Evolutionary conservation across 2,797 vertebrate genomes (phyloP).

Genomic region (Fringilla coelebs): DNA sequence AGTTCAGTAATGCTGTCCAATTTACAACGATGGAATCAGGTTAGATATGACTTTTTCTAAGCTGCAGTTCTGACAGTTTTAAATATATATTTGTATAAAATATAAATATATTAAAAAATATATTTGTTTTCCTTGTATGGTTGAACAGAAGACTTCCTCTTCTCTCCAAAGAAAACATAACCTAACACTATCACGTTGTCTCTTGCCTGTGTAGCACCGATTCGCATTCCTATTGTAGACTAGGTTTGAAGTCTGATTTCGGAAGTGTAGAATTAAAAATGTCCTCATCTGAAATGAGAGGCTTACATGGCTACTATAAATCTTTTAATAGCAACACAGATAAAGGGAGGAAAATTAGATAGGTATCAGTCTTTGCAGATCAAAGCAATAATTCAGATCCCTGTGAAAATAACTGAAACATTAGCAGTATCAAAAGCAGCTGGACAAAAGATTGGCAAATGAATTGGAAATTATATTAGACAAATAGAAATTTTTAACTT

Average conservation of each 20-base stretch:
- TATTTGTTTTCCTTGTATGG: neutral
- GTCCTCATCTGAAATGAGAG: slow-evolving; percentile 36
- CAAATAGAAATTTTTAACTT: neutral
- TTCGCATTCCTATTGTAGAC: neutral
- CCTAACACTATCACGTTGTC: neutral
- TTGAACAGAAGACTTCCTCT: neutral
- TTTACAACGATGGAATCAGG: slow-evolving; percentile 94
- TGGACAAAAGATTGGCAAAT: neutral
- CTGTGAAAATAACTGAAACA: slow-evolving; percentile 39
- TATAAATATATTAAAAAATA: too few species aligned
- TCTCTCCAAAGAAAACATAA: neutral
- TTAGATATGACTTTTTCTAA: slow-evolving; percentile 59
- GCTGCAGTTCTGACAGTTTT: neutral
- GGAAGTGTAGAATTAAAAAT: slow-evolving; percentile 53
- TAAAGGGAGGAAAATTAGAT: slow-evolving; percentile 46
- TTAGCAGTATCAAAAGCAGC: slow-evolving; percentile 3
- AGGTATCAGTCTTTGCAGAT: slow-evolving; percentile 29
- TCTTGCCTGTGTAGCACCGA: neutral
- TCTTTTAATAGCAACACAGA: slow-evolving; percentile 54
- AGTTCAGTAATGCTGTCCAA: slow-evolving; percentile 86
- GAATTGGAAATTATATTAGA: neutral
- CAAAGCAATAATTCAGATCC: slow-evolving; percentile 28
- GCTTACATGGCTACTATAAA: slow-evolving; percentile 17
- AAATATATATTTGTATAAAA: too few species aligned
- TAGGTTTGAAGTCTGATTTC: slow-evolving; percentile 38